Conservation (phyloP, 2,797 vertebrate genomes). For the Mus minutoides region DNA sequence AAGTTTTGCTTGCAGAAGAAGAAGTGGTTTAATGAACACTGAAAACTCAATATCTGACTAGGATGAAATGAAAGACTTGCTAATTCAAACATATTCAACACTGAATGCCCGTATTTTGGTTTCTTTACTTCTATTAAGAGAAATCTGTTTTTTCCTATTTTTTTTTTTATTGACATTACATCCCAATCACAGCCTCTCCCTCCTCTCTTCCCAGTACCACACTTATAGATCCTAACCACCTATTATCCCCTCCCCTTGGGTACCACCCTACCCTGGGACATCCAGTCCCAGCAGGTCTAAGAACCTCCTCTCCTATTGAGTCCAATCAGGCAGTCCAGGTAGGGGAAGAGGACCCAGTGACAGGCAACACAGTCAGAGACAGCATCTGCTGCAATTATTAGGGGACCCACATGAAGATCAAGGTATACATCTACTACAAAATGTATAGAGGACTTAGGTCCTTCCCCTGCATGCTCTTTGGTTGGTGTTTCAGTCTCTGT, state of each 20-base stretch:
- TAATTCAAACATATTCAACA: conserved; percentile 22
- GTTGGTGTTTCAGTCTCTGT: not conserved
- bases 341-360: not conserved
- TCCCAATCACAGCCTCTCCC: not conserved
- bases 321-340: not conserved
- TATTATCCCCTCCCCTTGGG: not conserved
- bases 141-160: not conserved
- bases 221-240: not conserved
- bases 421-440: not conserved
- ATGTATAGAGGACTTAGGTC: not conserved
- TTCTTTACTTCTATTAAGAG: conserved; percentile 19
- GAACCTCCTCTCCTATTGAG: not conserved
- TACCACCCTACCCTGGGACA: not conserved
- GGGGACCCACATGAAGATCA: not conserved
- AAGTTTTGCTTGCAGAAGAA: conserved; percentile 11
- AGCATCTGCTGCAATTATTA: not conserved
- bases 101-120: not conserved
- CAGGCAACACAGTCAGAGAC: not conserved
- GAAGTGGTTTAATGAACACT: not conserved
- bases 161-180: not conserved
- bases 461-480: not conserved
- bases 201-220: not conserved
- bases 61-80: not conserved
- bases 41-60: not conserved
- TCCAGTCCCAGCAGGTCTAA: not conserved